Evolutionary conservation across 2,888 invertebrate genomes (phyloP).

Genomic region (Lithophane ornitopus): DNA sequence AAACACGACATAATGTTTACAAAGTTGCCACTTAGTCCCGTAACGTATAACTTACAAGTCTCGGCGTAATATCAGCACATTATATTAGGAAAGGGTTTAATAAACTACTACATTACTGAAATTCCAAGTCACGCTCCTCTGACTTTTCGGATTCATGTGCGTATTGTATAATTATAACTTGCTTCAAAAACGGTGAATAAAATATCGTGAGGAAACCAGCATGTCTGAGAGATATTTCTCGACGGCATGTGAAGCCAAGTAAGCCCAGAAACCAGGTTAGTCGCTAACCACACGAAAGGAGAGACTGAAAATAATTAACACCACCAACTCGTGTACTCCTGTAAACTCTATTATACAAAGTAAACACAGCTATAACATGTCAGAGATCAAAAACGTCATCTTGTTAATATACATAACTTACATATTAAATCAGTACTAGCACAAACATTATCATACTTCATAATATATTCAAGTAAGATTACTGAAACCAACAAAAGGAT

Average conservation of each 20-base stretch:
- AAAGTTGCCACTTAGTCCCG: background rate
- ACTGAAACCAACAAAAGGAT: constrained; percentile 5
- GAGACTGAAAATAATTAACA: too few relatives aligned
- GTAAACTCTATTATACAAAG: background rate
- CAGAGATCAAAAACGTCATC: background rate
- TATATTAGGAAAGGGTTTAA: background rate
- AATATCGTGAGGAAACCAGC: too few relatives aligned
- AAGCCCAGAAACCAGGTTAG: too few relatives aligned
- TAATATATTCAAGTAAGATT: constrained; percentile 33
- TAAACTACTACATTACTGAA: background rate
- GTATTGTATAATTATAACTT: too few relatives aligned
- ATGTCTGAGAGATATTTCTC: too few relatives aligned
- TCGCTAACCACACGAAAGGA: too few relatives aligned
- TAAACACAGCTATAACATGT: background rate
- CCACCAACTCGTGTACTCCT: background rate
- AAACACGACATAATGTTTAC: constrained; percentile 2
- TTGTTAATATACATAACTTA: background rate
- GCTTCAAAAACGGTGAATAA: too few relatives aligned
- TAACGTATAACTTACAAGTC: background rate
- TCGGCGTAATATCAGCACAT: background rate
- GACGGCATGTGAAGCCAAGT: too few relatives aligned
- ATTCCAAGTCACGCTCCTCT: too few relatives aligned
- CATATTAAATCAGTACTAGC: constrained; percentile 7
- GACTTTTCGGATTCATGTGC: too few relatives aligned
- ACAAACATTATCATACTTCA: constrained; percentile 20